These are phyloP conservation scores for Tinea trinotella DNA, from an alignment of 2,888 invertebrate species.

Conservation along the genomic window DNA sequence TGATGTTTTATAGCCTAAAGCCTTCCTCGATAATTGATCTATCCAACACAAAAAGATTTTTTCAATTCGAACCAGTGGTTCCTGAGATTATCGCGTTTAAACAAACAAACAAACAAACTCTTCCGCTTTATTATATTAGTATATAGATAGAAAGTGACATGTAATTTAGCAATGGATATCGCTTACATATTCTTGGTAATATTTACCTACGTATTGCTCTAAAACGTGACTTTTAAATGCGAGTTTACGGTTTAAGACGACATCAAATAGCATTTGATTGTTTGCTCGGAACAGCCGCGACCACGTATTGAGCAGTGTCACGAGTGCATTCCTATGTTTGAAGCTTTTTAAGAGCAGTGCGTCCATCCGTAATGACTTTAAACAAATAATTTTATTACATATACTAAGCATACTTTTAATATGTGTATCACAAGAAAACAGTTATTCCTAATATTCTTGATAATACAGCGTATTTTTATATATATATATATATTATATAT, in stretches of 20 bases:
- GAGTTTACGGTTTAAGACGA: slow-evolving; percentile 14
- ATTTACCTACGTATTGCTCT: neutral
- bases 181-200: neutral
- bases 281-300: neutral
- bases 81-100: too few relatives aligned
- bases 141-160: too few relatives aligned
- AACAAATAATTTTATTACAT: neutral
- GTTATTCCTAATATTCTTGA: too few relatives aligned
- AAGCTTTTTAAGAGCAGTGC: slow-evolving; percentile 3
- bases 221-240: slow-evolving; percentile 16
- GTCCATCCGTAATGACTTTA: neutral
- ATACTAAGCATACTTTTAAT: neutral
- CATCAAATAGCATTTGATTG: slow-evolving; percentile 12
- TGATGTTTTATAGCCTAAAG: too few relatives aligned
- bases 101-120: too few relatives aligned
- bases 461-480: too few relatives aligned
- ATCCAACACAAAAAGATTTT: too few relatives aligned
- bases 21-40: too few relatives aligned
- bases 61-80: too few relatives aligned
- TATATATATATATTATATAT: too few relatives aligned
- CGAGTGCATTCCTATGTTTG: slow-evolving; percentile 13
- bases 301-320: neutral
- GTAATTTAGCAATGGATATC: too few relatives aligned
- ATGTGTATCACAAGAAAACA: neutral
- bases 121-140: too few relatives aligned